These are phyloP conservation scores for Laspeyria flexula DNA, from an alignment of 2,888 invertebrate genomes.

Conservation along the genomic window DNA sequence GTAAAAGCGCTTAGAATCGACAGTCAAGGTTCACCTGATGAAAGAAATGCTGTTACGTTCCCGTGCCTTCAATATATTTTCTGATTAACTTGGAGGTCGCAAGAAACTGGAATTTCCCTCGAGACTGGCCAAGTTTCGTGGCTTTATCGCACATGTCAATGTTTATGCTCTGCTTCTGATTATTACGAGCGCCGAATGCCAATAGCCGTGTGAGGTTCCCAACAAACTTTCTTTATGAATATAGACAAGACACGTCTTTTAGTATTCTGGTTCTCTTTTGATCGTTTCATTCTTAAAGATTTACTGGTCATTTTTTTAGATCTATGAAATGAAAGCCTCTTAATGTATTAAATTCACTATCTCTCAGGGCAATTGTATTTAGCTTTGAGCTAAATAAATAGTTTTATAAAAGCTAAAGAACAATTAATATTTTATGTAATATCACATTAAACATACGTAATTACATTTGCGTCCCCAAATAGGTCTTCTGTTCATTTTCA, in stretches of 20 bases:
- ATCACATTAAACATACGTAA: no score
- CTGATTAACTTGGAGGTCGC: constrained; percentile 57
- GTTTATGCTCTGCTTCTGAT: constrained; percentile 51
- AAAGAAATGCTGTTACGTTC: constrained; percentile 39
- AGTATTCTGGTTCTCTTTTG: not conserved
- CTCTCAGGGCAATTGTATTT: no score
- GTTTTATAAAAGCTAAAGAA: no score
- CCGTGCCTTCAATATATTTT: constrained; percentile 47
- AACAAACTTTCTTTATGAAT: constrained; percentile 39
- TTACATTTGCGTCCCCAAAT: no score
- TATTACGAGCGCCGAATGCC: constrained; percentile 37
- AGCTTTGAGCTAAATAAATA: not conserved
- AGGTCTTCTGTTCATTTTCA: not conserved
- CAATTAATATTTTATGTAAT: no score
- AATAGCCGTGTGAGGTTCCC: constrained; percentile 15
- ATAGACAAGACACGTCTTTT: constrained; percentile 24
- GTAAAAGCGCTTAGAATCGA: constrained; percentile 30
- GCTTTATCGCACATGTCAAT: constrained; percentile 59
- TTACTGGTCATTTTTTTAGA: no score
- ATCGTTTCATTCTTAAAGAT: no score
- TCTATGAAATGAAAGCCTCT: no score
- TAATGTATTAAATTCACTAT: no score
- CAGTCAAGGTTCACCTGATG: constrained; percentile 38
- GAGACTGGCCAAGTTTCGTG: constrained; percentile 55
- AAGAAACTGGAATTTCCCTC: constrained; percentile 64